Conservation (phyloP, 1,140 invertebrate species). For the Drosophila hydei region DNA sequence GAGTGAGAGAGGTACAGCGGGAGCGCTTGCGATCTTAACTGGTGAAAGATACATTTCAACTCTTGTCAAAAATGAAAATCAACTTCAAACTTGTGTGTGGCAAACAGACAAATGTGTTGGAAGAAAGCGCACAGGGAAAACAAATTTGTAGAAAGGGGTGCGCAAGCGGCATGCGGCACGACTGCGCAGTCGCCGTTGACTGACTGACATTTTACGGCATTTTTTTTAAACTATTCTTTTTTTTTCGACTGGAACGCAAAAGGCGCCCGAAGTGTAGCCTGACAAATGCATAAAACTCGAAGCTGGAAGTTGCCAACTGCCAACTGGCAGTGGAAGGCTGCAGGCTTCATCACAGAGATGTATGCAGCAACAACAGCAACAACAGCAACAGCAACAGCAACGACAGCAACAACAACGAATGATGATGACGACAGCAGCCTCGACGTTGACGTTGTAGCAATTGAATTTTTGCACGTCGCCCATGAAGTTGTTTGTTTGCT, state of each 20-base stretch:
- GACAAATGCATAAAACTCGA: slow-evolving; percentile 78
- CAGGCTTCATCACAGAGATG: slow-evolving; percentile 33
- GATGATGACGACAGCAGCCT: slow-evolving; percentile 40
- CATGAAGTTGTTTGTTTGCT: slow-evolving; percentile 82
- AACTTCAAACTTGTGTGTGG: slow-evolving; percentile 61
- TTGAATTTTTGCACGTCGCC: slow-evolving; percentile 82
- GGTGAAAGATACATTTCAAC: slow-evolving; percentile 82
- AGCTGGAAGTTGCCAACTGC: slow-evolving; percentile 8
- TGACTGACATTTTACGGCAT: slow-evolving; percentile 75
- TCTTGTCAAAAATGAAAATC: slow-evolving; percentile 76
- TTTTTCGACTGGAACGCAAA: slow-evolving; percentile 55
- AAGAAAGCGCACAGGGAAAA: slow-evolving; percentile 65
- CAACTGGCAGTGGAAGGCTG: slow-evolving; percentile 2
- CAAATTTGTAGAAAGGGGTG: slow-evolving; percentile 9
- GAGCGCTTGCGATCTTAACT: slow-evolving; percentile 24
- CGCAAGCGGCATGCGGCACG: background rate
- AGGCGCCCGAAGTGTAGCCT: slow-evolving; percentile 68
- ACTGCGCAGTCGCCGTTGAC: slow-evolving; percentile 14
- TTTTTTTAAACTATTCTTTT: slow-evolving; percentile 18
- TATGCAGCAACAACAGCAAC: slow-evolving; percentile 54
- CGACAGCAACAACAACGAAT: slow-evolving; percentile 22
- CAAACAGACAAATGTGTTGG: slow-evolving; percentile 76
- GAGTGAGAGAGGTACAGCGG: background rate
- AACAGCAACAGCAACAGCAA: slow-evolving; percentile 20
- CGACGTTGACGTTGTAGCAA: slow-evolving; percentile 72